Conservation (phyloP, 2,113 vertebrate genomes). For the Alligator sinensis region DNA sequence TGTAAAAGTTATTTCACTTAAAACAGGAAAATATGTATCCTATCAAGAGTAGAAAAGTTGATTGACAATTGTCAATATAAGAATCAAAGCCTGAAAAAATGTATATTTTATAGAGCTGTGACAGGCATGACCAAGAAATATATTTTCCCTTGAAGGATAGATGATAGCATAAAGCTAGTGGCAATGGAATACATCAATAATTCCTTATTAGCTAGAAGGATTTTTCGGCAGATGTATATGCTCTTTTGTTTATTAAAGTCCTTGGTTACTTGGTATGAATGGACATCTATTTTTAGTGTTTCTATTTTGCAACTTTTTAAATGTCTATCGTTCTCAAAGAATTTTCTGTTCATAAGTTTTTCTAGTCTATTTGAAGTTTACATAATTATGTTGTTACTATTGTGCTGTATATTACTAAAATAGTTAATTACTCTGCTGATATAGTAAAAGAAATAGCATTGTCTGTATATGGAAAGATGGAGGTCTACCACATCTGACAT, state of each 20-base stretch:
- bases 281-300: background rate
- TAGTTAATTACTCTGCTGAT: conserved; percentile 43
- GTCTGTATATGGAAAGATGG: conserved; percentile 25
- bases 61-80: background rate
- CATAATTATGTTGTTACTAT: conserved; percentile 34
- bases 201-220: background rate
- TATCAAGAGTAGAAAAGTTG: background rate
- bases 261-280: background rate
- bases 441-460: conserved; percentile 45
- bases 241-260: background rate
- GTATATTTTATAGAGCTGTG: background rate
- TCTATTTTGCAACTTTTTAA: background rate
- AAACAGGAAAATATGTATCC: background rate
- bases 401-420: conserved; percentile 32
- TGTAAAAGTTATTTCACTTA: background rate
- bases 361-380: background rate
- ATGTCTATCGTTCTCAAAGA: background rate
- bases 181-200: background rate
- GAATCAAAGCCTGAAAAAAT: background rate
- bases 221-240: background rate
- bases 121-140: background rate
- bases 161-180: background rate
- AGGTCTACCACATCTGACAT: conserved; percentile 52
- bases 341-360: conserved; percentile 17
- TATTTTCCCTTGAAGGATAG: background rate